Evolutionary conservation across 2,113 vertebrate species (phyloP), one percentile per base, ranked within the genome.

Genomic region (Phrynosoma blainvillii): DNA sequence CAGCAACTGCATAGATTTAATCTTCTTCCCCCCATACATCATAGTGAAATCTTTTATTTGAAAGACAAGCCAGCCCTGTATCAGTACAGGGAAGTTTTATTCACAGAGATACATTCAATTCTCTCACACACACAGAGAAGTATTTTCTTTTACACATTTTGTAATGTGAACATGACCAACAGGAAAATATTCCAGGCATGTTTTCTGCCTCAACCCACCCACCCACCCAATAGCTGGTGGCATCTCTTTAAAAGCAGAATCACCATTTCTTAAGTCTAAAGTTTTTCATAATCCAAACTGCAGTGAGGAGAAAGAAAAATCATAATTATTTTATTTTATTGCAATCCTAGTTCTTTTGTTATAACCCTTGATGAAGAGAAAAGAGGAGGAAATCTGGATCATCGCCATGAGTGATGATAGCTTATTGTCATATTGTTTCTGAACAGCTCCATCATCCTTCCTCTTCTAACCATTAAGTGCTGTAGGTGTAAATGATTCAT

Each of bases 401-500:
- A 8, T 21, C 93, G 30, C 16, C 47, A 25, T 86, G 23, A 91
- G 36, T 62, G 89, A 16, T 0, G 86, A 47, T 4, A 13, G 89
- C 52, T 74, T 89, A 86, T 59, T 92, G n/a, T 87, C 23, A 84
- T 18, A 62, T 9, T 71, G 14, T 32, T 18, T 27, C 77, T 88
- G 0, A 71, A 27, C 3, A 73, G 87, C 36, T 36, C 21, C 66
- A 77, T 65, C 62, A 56, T 40, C 47, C 87, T 88, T 89, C 92
- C 13, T 88, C 5, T 32, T 23, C 30, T 74, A 27, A 21, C 87
- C 54, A 83, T 13, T 62, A 93, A 84, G 88, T 30, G 52, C 54
- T 85, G 2, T 36, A 59, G 82, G 36, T 81, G 4, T 93, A 20
- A 93, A 54, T 82, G 30, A 86, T n/a, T 90, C 27, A 88, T 85